Conservation (phyloP, 2,888 invertebrate species). For the Microchrysa polita region DNA sequence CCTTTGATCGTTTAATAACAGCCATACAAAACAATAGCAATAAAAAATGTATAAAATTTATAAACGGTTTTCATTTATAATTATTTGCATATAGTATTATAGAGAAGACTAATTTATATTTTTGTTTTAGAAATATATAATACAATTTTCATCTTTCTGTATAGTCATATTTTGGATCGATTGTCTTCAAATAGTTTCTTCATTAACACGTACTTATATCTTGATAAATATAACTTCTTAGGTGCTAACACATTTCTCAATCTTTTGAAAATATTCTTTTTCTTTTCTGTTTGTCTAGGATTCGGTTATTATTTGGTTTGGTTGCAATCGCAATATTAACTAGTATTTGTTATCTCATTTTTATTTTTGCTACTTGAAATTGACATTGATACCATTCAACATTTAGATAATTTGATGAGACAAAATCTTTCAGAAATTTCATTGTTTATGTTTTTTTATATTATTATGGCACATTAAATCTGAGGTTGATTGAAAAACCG, state of each 20-base stretch:
- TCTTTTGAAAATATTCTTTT: neutral
- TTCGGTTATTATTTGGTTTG: conserved; percentile 1
- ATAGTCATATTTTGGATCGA: neutral
- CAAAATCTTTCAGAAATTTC: neutral
- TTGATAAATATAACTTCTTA: neutral
- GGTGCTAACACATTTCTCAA: conserved; percentile 1
- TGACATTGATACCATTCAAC: conserved; percentile 44
- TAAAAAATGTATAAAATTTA: neutral
- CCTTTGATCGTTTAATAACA: neutral
- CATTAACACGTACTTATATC: conserved; percentile 11
- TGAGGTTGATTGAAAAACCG: no score
- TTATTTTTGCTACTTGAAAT: conserved; percentile 46
- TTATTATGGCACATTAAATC: no score
- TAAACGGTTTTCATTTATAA: neutral
- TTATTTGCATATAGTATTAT: neutral
- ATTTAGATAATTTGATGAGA: conserved; percentile 43
- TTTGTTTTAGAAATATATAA: no score
- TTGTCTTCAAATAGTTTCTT: conserved; percentile 37
- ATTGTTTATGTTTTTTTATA: no score
- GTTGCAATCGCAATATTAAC: conserved; percentile 14
- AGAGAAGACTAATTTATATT: no score
- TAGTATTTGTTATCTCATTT: neutral
- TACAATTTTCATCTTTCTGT: neutral
- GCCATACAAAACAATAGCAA: neutral
- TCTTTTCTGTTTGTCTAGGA: conserved; percentile 23